Evolutionary conservation across 2,113 vertebrate species (phyloP).

Genomic region (Amphilophus citrinellus): DNA sequence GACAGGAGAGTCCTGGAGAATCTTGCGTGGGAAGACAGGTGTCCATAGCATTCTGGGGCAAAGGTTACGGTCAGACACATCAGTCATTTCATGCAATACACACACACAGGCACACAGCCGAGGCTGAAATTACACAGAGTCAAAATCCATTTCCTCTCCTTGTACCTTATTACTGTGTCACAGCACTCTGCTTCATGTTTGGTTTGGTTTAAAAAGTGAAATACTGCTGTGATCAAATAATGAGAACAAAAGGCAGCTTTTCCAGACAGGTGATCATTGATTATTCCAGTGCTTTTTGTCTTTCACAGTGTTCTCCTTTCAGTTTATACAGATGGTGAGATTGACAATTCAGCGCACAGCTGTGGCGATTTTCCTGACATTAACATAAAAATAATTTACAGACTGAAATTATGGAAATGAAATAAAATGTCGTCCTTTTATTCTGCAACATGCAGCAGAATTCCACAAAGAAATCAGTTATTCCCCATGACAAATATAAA

Average conservation of each 20-base stretch:
- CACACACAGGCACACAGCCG: neutral
- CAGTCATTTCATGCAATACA: constrained; percentile 49
- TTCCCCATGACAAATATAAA: constrained; percentile 58
- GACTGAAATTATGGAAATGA: constrained; percentile 61
- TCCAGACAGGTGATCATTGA: constrained; percentile 68
- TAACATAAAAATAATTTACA: constrained; percentile 70
- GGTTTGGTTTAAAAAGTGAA: constrained; percentile 58
- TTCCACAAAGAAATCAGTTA: constrained; percentile 40
- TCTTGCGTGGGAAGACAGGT: constrained; percentile 74
- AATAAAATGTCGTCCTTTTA: constrained; percentile 47
- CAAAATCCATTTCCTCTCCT: constrained; percentile 58
- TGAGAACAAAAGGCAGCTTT: constrained; percentile 29
- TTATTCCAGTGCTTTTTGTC: constrained; percentile 58
- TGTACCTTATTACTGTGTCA: constrained; percentile 57
- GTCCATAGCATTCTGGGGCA: constrained; percentile 68
- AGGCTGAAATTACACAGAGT: constrained; percentile 52
- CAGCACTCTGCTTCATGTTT: constrained; percentile 44
- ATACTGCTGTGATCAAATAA: constrained; percentile 63
- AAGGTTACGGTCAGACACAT: constrained; percentile 66
- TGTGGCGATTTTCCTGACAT: constrained; percentile 33
- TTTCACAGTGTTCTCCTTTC: constrained; percentile 56
- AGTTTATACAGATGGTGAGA: constrained; percentile 26
- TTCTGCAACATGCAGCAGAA: constrained; percentile 50
- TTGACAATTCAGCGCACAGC: constrained; percentile 46
- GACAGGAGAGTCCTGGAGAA: constrained; percentile 60